Evolutionary conservation across 2,113 vertebrate species (phyloP).

Genomic region (Myiagra hebetior): DNA sequence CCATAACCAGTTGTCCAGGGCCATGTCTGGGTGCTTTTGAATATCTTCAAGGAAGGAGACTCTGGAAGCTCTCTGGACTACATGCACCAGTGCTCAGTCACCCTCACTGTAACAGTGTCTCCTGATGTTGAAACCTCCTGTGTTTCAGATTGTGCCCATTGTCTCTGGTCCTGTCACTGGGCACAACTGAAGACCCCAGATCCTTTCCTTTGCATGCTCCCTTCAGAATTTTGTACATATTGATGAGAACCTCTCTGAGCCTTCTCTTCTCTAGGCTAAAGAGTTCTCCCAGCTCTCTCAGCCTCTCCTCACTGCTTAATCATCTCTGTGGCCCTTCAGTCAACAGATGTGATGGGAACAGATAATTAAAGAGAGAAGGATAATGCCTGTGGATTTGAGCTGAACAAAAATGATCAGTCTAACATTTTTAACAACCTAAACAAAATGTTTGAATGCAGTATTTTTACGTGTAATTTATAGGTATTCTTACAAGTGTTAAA

Average conservation of each 20-base stretch:
- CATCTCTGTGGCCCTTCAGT: neutral
- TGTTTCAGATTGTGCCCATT: neutral
- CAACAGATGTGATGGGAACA: neutral
- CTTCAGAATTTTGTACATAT: neutral
- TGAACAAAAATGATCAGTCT: neutral
- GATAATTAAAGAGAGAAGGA: neutral
- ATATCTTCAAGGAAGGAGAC: neutral
- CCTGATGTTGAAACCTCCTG: neutral
- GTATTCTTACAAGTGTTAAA: neutral
- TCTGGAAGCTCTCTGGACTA: neutral
- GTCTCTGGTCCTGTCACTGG: neutral
- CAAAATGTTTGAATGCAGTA: neutral
- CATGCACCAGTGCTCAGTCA: neutral
- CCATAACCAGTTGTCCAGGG: neutral
- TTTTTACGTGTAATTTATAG: neutral
- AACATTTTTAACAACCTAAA: neutral
- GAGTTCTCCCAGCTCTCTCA: neutral
- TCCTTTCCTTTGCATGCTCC: neutral
- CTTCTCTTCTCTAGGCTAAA: neutral
- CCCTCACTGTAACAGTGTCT: neutral
- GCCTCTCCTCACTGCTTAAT: neutral
- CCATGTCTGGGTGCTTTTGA: neutral
- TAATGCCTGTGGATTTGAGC: neutral
- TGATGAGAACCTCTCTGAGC: neutral
- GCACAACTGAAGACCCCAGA: neutral